These are phyloP conservation scores for Caranx ignobilis DNA, from an alignment of 2,113 vertebrate species.

Conservation along the genomic window DNA sequence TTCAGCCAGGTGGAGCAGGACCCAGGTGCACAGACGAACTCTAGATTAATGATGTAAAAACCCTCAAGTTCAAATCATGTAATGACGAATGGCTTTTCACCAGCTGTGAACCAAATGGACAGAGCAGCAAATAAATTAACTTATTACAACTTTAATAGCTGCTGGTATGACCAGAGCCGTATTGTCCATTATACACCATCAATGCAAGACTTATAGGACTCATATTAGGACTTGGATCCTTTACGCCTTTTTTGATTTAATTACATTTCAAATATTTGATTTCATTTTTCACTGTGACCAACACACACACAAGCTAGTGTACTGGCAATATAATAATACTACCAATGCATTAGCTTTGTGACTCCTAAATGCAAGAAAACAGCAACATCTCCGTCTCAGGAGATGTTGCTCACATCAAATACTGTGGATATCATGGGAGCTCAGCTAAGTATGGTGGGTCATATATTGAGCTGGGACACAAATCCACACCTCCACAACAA, in stretches of 20 bases:
- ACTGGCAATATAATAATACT: too few relatives aligned
- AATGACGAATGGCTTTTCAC: not conserved
- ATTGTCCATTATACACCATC: not conserved
- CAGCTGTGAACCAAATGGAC: not conserved
- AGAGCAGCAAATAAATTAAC: conserved; percentile 11
- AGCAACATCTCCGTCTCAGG: not conserved
- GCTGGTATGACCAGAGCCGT: not conserved
- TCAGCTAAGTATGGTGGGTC: not conserved
- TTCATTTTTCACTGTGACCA: too few relatives aligned
- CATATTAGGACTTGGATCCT: too few relatives aligned
- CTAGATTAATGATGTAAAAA: conserved; percentile 4
- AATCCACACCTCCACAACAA: not conserved
- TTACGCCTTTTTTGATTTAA: too few relatives aligned
- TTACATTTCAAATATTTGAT: too few relatives aligned
- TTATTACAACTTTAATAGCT: conserved; percentile 1
- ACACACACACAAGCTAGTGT: too few relatives aligned
- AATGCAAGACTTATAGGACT: too few relatives aligned
- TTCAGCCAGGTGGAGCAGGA: not conserved
- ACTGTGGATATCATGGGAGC: not conserved
- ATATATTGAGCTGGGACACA: not conserved
- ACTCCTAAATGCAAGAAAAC: not conserved
- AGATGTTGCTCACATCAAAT: not conserved
- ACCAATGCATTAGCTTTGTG: not conserved
- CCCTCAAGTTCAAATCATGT: conserved; percentile 7
- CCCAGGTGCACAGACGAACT: not conserved